A percentile compares a stretch with the other conserved stretches of the same genome.
Evolutionary conservation across 1,140 invertebrate species (phyloP).

Genomic region (Caenorhabditis inopinata): DNA sequence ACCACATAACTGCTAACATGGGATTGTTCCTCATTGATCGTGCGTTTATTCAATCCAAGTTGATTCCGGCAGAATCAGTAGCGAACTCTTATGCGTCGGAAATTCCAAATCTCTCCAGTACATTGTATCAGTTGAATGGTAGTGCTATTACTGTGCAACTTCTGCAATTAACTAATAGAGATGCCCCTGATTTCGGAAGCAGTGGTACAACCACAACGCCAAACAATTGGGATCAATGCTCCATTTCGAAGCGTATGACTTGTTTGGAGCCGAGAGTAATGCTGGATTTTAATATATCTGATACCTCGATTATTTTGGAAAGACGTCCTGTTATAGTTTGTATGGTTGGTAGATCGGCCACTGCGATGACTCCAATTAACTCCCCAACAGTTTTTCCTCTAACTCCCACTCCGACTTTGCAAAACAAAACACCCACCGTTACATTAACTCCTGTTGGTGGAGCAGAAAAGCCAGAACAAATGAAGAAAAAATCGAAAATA

Average conservation of each 20-base stretch:
- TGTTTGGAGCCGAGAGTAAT: conserved; percentile 42
- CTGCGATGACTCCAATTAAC: background rate
- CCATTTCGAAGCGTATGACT: conserved; percentile 1
- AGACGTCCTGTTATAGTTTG: background rate
- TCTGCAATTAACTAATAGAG: conserved; percentile 21
- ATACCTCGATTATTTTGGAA: conserved; percentile 38
- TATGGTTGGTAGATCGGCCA: background rate
- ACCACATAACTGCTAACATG: conserved; percentile 1
- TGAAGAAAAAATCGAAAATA: background rate
- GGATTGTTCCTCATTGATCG: background rate
- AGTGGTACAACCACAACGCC: conserved; percentile 42
- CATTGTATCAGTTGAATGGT: conserved; percentile 1
- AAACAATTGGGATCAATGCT: conserved; percentile 53
- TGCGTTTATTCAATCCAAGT: conserved; percentile 4
- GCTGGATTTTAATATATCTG: conserved; percentile 49
- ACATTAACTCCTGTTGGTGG: background rate
- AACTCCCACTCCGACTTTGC: background rate
- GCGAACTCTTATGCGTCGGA: background rate
- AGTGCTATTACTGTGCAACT: conserved; percentile 25
- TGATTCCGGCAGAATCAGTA: background rate
- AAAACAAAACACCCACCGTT: background rate
- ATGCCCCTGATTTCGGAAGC: conserved; percentile 3
- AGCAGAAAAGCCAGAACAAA: background rate
- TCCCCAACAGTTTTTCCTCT: background rate
- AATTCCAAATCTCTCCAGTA: background rate